Conservation (phyloP, 2,888 invertebrate species). For the Acanthosoma haemorrhoidale region DNA sequence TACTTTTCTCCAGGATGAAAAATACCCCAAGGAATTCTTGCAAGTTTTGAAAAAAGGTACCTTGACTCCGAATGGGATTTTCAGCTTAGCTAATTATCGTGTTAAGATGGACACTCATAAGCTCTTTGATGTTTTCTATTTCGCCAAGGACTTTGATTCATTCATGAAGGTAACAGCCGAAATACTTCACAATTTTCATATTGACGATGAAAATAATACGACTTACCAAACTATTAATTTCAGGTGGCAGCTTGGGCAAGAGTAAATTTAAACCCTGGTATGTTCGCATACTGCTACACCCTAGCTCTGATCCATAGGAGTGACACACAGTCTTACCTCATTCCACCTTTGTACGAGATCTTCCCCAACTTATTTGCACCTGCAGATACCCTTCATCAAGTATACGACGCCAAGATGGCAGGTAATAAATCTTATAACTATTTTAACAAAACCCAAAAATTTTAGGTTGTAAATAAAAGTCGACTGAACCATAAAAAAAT, state of each 20-base stretch:
- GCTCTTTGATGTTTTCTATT: constrained; percentile 61
- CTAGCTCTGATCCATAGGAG: constrained; percentile 53
- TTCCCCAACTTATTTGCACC: constrained; percentile 47
- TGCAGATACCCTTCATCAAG: constrained; percentile 31
- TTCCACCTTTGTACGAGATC: constrained; percentile 57
- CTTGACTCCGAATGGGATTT: constrained; percentile 55
- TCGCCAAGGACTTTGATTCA: constrained; percentile 64
- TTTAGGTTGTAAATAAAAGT: too few species aligned
- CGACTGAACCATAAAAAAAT: too few species aligned
- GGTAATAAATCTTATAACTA: too few species aligned
- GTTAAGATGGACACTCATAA: constrained; percentile 59
- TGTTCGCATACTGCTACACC: constrained; percentile 55
- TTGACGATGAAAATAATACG: too few species aligned
- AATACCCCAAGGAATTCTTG: constrained; percentile 55
- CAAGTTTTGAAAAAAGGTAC: constrained; percentile 53
- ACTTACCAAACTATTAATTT: constrained; percentile 37
- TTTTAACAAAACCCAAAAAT: too few species aligned
- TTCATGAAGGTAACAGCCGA: constrained; percentile 52
- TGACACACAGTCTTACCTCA: constrained; percentile 51
- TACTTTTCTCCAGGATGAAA: constrained; percentile 48
- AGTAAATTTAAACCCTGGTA: constrained; percentile 53
- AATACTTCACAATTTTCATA: neutral
- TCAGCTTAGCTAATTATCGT: constrained; percentile 56
- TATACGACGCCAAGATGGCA: constrained; percentile 33
- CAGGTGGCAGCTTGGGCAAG: constrained; percentile 54